A percentile compares a stretch with the other conserved stretches of the same genome.
These are phyloP conservation scores for Condylura cristata DNA, from an alignment of 2,113 vertebrate species.

Conservation along the genomic window DNA sequence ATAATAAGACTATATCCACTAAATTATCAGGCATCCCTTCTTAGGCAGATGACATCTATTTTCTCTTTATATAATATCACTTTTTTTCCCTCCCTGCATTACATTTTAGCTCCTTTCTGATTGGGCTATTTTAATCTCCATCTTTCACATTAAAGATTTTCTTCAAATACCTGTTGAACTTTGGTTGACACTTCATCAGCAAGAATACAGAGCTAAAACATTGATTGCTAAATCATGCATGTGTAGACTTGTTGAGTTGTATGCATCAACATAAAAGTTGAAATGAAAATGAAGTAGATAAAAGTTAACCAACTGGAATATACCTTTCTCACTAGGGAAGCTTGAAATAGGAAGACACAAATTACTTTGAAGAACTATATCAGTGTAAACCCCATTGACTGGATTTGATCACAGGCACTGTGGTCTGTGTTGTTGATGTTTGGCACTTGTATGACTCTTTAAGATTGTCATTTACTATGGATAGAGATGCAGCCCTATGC, in stretches of 20 bases:
- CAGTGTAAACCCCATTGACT: neutral
- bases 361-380: neutral
- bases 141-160: neutral
- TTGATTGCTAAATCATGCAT: neutral
- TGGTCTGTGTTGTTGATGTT: neutral
- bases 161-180: neutral
- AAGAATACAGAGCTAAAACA: neutral
- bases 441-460: fast-evolving
- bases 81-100: neutral
- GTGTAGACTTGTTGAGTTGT: neutral
- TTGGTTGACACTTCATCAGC: neutral
- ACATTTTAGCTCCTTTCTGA: neutral
- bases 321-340: neutral
- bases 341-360: neutral
- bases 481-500: neutral
- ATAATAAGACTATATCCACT: neutral
- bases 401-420: neutral
- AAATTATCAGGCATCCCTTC: neutral
- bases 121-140: neutral
- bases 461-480: neutral
- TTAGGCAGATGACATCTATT: neutral
- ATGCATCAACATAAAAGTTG: neutral
- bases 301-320: neutral
- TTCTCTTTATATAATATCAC: neutral
- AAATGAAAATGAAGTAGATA: neutral